phyloP scores from a whole-genome alignment of 2,888 invertebrate genomes.

The Colostygia pectinataria region DNA sequence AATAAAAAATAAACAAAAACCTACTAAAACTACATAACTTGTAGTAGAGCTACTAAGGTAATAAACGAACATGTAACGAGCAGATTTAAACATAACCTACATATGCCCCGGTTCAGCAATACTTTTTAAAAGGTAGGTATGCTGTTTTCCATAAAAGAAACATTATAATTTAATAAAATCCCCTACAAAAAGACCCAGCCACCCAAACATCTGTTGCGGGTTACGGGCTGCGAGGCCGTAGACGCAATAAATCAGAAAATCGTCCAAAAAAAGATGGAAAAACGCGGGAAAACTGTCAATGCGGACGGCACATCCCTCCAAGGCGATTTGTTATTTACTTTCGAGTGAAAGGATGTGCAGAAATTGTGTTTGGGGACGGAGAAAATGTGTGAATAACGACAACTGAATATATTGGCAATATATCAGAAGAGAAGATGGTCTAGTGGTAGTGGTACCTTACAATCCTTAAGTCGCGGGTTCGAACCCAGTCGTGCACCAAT shows the following conservation, averaged over 20 bases:
- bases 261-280: conserved; percentile 41
- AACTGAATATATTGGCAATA: conserved; percentile 36
- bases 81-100: too few species aligned
- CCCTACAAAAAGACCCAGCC: conserved; percentile 33
- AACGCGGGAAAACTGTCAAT: conserved; percentile 48
- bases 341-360: conserved; percentile 38
- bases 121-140: too few species aligned
- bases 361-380: conserved; percentile 34
- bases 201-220: conserved; percentile 56
- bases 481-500: too few species aligned
- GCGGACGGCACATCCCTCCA: conserved; percentile 37
- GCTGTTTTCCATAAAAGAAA: conserved; percentile 25
- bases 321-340: conserved; percentile 53
- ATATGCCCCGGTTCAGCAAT: too few species aligned
- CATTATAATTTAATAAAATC: conserved; percentile 34
- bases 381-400: conserved; percentile 33
- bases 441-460: too few species aligned
- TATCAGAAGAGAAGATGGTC: conserved; percentile 5
- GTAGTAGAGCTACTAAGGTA: too few species aligned
- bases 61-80: too few species aligned
- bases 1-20: too few species aligned
- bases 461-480: too few species aligned
- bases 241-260: conserved; percentile 55
- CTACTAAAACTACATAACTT: too few species aligned
- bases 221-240: conserved; percentile 46